phyloP scores from a whole-genome alignment of 2,888 invertebrate species.

The Netelia virgata region DNA sequence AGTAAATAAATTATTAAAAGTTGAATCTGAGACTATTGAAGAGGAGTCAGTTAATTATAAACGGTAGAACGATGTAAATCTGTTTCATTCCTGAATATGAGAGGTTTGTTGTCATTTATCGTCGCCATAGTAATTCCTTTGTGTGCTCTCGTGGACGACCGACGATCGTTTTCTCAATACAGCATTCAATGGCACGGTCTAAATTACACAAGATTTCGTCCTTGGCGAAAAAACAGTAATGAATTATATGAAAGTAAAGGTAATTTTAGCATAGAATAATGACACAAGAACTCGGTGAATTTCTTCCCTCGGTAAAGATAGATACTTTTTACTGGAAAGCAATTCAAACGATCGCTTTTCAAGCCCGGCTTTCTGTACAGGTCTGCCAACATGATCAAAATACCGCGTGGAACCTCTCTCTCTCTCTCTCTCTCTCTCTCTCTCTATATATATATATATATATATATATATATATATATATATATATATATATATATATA shows the following conservation, averaged over 20 bases:
- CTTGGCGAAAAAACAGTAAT: not conserved
- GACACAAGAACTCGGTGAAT: too few relatives aligned
- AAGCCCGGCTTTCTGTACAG: not conserved
- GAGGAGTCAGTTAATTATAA: not conserved
- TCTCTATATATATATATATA: not conserved
- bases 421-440: too few relatives aligned
- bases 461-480: not conserved
- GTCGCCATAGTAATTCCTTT: constrained; percentile 48
- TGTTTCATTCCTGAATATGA: not conserved
- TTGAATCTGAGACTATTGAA: not conserved
- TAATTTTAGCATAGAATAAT: too few relatives aligned
- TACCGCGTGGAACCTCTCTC: not conserved
- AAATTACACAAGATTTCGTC: not conserved
- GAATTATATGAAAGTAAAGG: not conserved
- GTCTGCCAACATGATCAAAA: not conserved
- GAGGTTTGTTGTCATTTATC: constrained; percentile 44
- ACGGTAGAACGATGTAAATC: not conserved
- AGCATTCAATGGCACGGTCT: not conserved
- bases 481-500: not conserved
- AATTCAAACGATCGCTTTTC: not conserved
- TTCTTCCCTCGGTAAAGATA: too few relatives aligned
- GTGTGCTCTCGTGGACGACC: not conserved
- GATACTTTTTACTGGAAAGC: too few relatives aligned
- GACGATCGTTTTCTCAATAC: not conserved
- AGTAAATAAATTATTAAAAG: not conserved